Percentiles rank a stretch among this genome's conserved stretches.
Conservation (phyloP, 2,888 invertebrate species). For the Dasypogon diadema region DNA sequence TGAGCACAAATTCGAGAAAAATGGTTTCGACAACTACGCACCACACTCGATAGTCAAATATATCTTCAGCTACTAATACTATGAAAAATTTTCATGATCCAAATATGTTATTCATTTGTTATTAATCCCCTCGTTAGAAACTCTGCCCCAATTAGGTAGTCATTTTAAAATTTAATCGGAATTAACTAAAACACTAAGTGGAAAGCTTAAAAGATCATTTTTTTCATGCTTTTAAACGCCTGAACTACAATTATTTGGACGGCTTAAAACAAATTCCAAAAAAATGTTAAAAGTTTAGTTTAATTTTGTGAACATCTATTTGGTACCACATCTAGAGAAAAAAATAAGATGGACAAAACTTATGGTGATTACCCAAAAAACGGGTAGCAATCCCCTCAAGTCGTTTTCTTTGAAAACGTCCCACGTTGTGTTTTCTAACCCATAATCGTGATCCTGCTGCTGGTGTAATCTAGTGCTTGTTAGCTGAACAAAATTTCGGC, state of each 20-base stretch:
- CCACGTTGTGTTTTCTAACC: slow-evolving; percentile 58
- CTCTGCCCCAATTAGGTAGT: no score
- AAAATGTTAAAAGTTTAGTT: not conserved
- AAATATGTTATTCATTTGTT: no score
- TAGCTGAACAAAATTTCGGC: slow-evolving; percentile 6
- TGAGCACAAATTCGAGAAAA: no score
- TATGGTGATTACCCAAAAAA: slow-evolving; percentile 57
- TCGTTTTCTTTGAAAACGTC: slow-evolving; percentile 57
- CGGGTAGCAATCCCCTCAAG: slow-evolving; percentile 54
- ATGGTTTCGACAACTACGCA: no score
- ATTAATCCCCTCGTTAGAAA: no score
- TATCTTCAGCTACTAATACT: no score
- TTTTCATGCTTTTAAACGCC: not conserved
- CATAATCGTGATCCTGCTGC: slow-evolving; percentile 52
- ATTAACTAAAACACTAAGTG: no score
- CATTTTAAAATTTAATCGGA: no score
- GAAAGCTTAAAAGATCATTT: no score
- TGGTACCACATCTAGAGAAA: not conserved
- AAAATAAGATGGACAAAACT: not conserved
- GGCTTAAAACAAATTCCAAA: not conserved
- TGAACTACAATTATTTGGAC: no score
- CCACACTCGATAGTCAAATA: no score
- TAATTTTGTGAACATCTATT: not conserved
- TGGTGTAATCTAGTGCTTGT: slow-evolving; percentile 16
- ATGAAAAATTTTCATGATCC: no score